phyloP scores from a whole-genome alignment of 2,888 invertebrate genomes.

The Mythimna impura region DNA sequence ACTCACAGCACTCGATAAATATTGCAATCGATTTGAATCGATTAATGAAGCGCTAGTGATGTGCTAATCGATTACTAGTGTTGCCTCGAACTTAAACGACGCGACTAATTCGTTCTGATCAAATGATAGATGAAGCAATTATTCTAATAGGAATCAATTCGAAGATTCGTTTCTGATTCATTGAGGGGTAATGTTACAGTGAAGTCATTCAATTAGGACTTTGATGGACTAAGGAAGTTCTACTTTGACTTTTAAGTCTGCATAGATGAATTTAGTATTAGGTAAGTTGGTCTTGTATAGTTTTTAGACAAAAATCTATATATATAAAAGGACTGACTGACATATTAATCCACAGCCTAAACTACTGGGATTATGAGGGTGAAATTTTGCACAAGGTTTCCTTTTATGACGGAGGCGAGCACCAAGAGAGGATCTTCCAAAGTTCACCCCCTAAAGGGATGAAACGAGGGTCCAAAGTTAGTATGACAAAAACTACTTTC shows the following conservation, averaged over 20 bases:
- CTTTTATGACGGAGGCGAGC: too few relatives aligned
- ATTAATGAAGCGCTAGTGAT: conserved; percentile 83
- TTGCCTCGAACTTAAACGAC: conserved; percentile 41
- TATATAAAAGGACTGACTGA: too few relatives aligned
- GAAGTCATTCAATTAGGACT: conserved; percentile 49
- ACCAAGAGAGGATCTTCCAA: too few relatives aligned
- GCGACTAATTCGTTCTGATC: conserved; percentile 56
- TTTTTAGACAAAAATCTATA: background rate
- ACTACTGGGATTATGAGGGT: too few relatives aligned
- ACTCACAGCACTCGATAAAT: conserved; percentile 41
- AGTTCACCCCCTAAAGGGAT: too few relatives aligned
- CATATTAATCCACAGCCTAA: too few relatives aligned
- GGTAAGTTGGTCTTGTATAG: background rate
- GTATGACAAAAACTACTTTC: too few relatives aligned
- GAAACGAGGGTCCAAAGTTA: too few relatives aligned
- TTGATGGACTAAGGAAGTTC: conserved; percentile 18
- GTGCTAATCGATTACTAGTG: conserved; percentile 79
- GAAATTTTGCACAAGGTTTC: too few relatives aligned
- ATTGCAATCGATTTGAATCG: conserved; percentile 80
- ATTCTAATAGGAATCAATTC: conserved; percentile 57
- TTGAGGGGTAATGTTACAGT: conserved; percentile 41
- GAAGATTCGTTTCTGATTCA: conserved; percentile 55
- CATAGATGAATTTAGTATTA: background rate
- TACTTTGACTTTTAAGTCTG: background rate
- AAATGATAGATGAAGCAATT: conserved; percentile 56